Conservation (phyloP, 2,888 invertebrate genomes). For the Oscheius myriophilus region DNA sequence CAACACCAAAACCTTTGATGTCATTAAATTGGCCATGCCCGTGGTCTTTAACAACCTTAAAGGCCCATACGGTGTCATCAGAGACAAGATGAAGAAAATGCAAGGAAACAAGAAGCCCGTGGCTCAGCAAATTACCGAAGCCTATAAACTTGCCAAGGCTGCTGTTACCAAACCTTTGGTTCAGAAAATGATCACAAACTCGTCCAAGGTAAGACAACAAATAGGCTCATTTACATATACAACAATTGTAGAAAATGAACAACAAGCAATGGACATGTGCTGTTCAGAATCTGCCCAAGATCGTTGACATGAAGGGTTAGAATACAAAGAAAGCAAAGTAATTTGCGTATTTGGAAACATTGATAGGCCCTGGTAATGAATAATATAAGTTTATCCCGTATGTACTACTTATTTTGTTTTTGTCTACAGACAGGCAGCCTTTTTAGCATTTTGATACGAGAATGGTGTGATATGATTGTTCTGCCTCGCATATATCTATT, state of each 20-base stretch:
- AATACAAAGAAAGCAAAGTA: slow-evolving; percentile 9
- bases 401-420: too few relatives aligned
- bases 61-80: not conserved
- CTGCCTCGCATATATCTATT: too few relatives aligned
- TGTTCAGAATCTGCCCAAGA: slow-evolving; percentile 1
- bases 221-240: not conserved
- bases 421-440: too few relatives aligned
- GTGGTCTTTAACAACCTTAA: slow-evolving; percentile 1
- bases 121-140: not conserved
- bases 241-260: slow-evolving; percentile 7
- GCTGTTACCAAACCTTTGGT: slow-evolving; percentile 5
- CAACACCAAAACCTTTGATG: slow-evolving; percentile 5
- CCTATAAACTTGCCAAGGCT: not conserved
- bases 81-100: slow-evolving; percentile 8
- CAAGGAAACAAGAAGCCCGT: slow-evolving; percentile 3
- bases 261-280: slow-evolving; percentile 2
- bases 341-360: too few relatives aligned
- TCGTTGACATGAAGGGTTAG: not conserved
- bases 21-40: slow-evolving; percentile 1
- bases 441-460: too few relatives aligned
- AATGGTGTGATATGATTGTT: too few relatives aligned
- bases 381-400: too few relatives aligned
- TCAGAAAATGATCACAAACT: slow-evolving; percentile 6
- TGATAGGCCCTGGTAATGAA: too few relatives aligned
- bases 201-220: not conserved